phyloP scores from a whole-genome alignment of 2,888 invertebrate genomes.

The Coenonympha glycerion region DNA sequence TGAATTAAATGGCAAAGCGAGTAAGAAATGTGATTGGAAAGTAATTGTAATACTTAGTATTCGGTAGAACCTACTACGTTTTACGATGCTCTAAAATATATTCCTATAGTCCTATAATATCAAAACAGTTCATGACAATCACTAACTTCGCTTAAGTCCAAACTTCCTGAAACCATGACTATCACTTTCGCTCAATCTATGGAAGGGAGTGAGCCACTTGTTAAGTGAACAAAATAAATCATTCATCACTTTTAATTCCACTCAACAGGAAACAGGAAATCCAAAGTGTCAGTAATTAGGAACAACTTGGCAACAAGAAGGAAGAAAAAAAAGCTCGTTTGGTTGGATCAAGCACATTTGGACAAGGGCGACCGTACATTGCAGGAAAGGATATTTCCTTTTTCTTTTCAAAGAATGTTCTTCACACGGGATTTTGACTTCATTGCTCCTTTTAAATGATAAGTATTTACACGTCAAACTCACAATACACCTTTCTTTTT shows the following conservation, averaged over 20 bases:
- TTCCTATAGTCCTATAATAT: too few relatives aligned
- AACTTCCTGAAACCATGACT: conserved; percentile 9
- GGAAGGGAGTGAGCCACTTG: conserved; percentile 20
- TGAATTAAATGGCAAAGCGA: too few relatives aligned
- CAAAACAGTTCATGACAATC: neutral
- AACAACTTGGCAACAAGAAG: conserved; percentile 38
- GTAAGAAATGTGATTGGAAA: too few relatives aligned
- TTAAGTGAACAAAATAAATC: conserved; percentile 31
- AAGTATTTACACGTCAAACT: too few relatives aligned
- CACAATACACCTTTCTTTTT: too few relatives aligned
- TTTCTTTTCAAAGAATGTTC: too few relatives aligned
- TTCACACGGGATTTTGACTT: too few relatives aligned
- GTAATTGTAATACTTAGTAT: too few relatives aligned
- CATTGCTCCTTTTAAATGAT: too few relatives aligned
- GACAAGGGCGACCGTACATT: conserved; percentile 8
- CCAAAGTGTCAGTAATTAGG: conserved; percentile 39
- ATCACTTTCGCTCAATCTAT: conserved; percentile 13
- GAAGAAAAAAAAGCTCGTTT: conserved; percentile 25
- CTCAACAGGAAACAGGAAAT: conserved; percentile 38
- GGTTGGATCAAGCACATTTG: conserved; percentile 15
- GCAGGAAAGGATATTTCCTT: neutral
- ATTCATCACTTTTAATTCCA: conserved; percentile 35
- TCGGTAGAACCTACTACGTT: too few relatives aligned
- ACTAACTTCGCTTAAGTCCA: neutral
- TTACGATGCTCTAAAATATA: too few relatives aligned